A percentile compares a stretch with the other conserved stretches of the same genome.
phyloP scores from a whole-genome alignment of 2,888 invertebrate genomes.

The Drosophila longiperda region DNA sequence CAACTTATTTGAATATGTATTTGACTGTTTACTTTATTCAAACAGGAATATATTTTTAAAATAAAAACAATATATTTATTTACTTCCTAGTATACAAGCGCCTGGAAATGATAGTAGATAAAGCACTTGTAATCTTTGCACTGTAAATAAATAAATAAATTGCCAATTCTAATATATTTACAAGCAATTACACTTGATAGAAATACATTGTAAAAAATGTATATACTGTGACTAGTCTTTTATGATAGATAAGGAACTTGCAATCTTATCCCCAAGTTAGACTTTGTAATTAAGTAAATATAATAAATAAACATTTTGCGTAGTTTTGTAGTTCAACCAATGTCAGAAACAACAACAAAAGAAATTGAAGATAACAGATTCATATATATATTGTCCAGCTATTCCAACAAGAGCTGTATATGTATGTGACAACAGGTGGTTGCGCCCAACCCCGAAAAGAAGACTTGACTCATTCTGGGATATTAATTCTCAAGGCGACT shows the following conservation, averaged over 20 bases:
- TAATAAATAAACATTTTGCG: neutral
- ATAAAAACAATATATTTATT: neutral
- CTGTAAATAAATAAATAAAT: neutral
- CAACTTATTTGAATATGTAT: neutral
- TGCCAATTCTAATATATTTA: neutral
- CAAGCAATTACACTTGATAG: neutral
- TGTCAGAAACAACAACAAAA: neutral
- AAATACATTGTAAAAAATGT: neutral
- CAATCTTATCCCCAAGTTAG: neutral
- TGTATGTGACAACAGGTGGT: slow-evolving; percentile 29
- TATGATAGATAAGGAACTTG: slow-evolving; percentile 13
- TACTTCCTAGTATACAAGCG: neutral
- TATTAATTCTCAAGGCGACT: neutral
- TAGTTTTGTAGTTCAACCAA: slow-evolving; percentile 7
- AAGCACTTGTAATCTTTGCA: neutral
- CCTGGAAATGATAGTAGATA: neutral
- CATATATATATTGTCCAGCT: slow-evolving; percentile 8
- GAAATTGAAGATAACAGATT: slow-evolving; percentile 9
- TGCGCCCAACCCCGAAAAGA: slow-evolving; percentile 4
- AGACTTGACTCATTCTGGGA: slow-evolving; percentile 16
- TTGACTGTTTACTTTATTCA: neutral
- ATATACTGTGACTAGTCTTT: neutral
- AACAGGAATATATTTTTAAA: neutral
- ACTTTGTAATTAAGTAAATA: neutral
- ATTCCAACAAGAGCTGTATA: slow-evolving; percentile 11